Percentiles rank a stretch among this genome's conserved stretches.
These are phyloP conservation scores for Leuctra nigra DNA, from an alignment of 2,888 invertebrate species.

Conservation along the genomic window DNA sequence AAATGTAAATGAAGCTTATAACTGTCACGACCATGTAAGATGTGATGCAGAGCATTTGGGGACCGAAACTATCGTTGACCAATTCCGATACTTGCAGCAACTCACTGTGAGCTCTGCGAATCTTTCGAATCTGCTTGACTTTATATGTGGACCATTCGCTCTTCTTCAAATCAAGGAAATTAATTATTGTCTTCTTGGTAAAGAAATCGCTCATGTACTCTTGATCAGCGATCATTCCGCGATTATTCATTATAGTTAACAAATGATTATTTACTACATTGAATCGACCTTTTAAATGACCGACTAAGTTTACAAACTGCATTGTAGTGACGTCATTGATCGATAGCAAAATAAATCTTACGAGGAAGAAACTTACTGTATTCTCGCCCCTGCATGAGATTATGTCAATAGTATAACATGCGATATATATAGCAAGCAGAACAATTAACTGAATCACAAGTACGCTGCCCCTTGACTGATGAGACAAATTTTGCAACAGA, in stretches of 20 bases:
- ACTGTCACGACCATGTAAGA: not conserved
- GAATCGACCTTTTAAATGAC: not conserved
- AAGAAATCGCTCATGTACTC: not conserved
- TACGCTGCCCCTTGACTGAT: no score
- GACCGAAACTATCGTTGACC: not conserved
- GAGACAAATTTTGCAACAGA: not conserved
- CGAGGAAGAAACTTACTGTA: no score
- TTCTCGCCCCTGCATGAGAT: no score
- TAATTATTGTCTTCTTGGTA: not conserved
- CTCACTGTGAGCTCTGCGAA: not conserved
- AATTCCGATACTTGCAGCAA: not conserved
- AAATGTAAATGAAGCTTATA: not conserved
- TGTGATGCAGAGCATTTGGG: not conserved
- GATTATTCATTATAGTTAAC: not conserved
- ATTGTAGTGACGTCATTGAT: not conserved
- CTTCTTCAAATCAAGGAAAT: not conserved
- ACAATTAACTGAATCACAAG: no score
- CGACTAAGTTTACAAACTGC: not conserved
- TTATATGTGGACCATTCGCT: not conserved
- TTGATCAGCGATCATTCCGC: not conserved
- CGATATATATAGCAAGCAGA: not conserved
- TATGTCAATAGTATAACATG: no score
- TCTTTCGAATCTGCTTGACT: not conserved
- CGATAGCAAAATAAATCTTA: no score
- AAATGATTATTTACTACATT: not conserved